phyloP scores from a whole-genome alignment of 1,140 invertebrate species.

The Drosophila serrata region DNA sequence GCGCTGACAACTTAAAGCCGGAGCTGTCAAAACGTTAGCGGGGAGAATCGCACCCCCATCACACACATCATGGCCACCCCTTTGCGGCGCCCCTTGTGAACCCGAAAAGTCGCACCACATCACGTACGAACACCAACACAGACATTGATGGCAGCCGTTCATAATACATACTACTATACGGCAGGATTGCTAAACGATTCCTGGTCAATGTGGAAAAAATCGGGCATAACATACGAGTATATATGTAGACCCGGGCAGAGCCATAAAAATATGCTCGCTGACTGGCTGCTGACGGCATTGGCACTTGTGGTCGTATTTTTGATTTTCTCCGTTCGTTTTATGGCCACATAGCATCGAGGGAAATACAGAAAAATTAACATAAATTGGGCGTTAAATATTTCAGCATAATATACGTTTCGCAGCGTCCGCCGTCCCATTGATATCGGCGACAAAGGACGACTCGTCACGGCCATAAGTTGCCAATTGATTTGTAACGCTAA shows the following conservation, averaged over 20 bases:
- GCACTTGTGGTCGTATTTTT: slow-evolving; percentile 28
- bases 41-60: slow-evolving; percentile 26
- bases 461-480: slow-evolving; percentile 60
- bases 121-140: slow-evolving; percentile 58
- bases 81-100: slow-evolving; percentile 34
- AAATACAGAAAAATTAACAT: slow-evolving; percentile 62
- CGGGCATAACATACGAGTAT: slow-evolving; percentile 53
- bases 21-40: slow-evolving; percentile 74
- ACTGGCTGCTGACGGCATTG: slow-evolving; percentile 23
- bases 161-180: slow-evolving; percentile 23
- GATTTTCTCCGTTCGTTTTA: slow-evolving; percentile 49
- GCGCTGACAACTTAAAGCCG: slow-evolving; percentile 81
- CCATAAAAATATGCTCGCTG: slow-evolving; percentile 65
- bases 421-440: slow-evolving; percentile 18
- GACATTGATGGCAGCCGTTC: slow-evolving; percentile 25
- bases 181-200: slow-evolving; percentile 64
- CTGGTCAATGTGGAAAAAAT: slow-evolving; percentile 71
- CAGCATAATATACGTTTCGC: slow-evolving; percentile 28
- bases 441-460: slow-evolving; percentile 16
- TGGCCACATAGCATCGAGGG: slow-evolving; percentile 27
- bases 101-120: slow-evolving; percentile 63
- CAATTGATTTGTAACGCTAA: slow-evolving; percentile 82
- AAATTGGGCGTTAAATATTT: slow-evolving; percentile 75
- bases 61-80: not conserved
- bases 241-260: slow-evolving; percentile 45